Evolutionary conservation across 1,140 invertebrate genomes (phyloP), one percentile per base, ranked within the genome.

Genomic region (Pseudomyrmex dendroicus): DNA sequence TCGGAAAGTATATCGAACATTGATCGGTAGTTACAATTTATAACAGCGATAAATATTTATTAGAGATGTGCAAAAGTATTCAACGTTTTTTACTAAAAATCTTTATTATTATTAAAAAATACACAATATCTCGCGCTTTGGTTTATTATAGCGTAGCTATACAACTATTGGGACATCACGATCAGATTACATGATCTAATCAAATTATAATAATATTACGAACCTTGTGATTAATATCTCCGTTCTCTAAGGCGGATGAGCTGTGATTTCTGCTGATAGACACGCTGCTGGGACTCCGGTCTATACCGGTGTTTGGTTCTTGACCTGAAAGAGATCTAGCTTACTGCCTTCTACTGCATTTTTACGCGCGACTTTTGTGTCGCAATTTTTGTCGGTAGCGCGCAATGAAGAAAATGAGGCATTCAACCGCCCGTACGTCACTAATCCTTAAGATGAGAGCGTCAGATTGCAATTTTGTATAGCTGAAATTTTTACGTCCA

Each of bases 191-290:
- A 35, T 35, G 7, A 25, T 25, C 25, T 35, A 25, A 25, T 35
- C 0, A 7, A 7, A 35, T 35, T 35, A 35, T 1, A 46, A 56
- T 68, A 59, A 48, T 59, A 12, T 20, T 73, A 92, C 89, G 50
- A 84, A 94, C 93, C 90, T 87, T 94, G 78, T 97, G 96, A 90
- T 95, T 96, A 76, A 95, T 94, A 87, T 97, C 96, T 20, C 96
- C 96, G 86, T 97, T 97, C 17, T 94, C 93, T 46, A 97, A 93
- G 84, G 96, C 96, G 13, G 95, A 95, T 22, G 96, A 95, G 92
- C 97, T 98, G 63, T 97, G 96, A 92, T 97, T 97, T 83, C 97
- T 95, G 84, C 95, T 95, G 94, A 98, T 98, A 8, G 97, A 98
- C 72, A 96, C 94, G 88, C 94, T 97, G 91, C 97, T 97, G 4